Base-by-base conservation (phyloP, 2,888 invertebrate genomes). In the Archaeoteleia sp. region DNA sequence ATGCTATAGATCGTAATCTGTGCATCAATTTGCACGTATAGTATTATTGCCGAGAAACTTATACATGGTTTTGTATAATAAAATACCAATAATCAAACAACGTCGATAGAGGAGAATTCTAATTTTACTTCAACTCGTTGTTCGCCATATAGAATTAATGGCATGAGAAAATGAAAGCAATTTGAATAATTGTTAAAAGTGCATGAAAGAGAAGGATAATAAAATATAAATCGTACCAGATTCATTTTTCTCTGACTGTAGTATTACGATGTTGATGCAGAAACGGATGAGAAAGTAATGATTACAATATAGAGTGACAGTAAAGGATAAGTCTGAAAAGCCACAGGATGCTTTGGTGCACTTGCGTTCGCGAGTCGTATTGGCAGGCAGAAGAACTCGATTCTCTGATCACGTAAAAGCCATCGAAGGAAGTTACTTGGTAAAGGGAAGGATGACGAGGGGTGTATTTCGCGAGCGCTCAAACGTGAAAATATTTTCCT, bases 371-470 rank as follows among this genome's bases (percentile, higher is more conserved):
- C 51, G 39, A 51, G 40, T 30, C 15, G 25, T 27, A 48, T 55
- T 45, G 51, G 30, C 34, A 48, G 40, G 37, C 40, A 23, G 7
- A 40, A 39, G 51, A 46, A 61, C 49, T 57, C 63, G 57, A 57
- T 63, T 57, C 51, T 63, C 63, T 55, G 63, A 63, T 63, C 51
- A 63, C 65, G 65, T 65, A 65, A 49, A 58, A 53, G 42, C 53
- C 46, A 65, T 51, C 53, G 39, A 65, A 49, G 48, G 40, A 57
- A 39, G 57, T 57, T 57, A 57, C 57, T 48, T 29, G 46, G 20
- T 14, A 25, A 30, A 53, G 14, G 25, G 34, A 51, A 29, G 54
- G 48, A 53, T 35, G 53, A 55, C 54, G 45, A 54, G 39, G 42
- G 51, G 53, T 48, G 58, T 42, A 45, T 58, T 65, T 48, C 30